Evolutionary conservation across 2,888 invertebrate genomes (phyloP), one percentile per base, ranked within the genome.

Genomic region (Plebejus melissa): DNA sequence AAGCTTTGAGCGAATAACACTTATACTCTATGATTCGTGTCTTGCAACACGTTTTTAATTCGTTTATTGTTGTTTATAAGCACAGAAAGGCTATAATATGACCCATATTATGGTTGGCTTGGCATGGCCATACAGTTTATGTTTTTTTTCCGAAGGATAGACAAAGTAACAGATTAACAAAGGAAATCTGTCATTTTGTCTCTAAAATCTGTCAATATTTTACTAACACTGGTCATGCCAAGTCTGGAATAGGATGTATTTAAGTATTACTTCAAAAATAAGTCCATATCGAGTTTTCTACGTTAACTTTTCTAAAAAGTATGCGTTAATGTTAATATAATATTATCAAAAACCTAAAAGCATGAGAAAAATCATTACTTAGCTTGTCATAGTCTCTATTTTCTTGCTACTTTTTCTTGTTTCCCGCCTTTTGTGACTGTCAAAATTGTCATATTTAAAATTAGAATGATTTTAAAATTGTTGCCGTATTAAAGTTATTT

Each of bases 401-500:
- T 65, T 65, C 32, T 36, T 36, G 65, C 28, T 22, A 13, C 13
- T 65, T 36, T 13, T 60, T 65, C 28, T 65, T 36, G 16, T 36
- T 16, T 36, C 32, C 32, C 16, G 32, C 65, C 32, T 65, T 65
- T 65, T 36, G 65, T 36, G 65, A 36, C 16, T 65, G 65, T 65
- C 32, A 16, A 65, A 65, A 65, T 65, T 65, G 65, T 13, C 65
- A 36, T 65, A 13, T 65, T 65, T 65, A 36, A 65, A 65, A 65
- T 65, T 16, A 65, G 36, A 16, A 65, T 65, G 65, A 65, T 32
- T 65, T 65, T 28, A 65, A 65, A 65, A 65, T 65, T 36, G 32
- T 65, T 65, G 65, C 65, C 65, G 36, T 65, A 65, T 5, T 36
- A 32, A 65, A 65, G 32, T 7, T 32, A 36, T 60, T 28, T 28